Conservation (phyloP, 2,797 vertebrate genomes). For the Helostoma temminkii region DNA sequence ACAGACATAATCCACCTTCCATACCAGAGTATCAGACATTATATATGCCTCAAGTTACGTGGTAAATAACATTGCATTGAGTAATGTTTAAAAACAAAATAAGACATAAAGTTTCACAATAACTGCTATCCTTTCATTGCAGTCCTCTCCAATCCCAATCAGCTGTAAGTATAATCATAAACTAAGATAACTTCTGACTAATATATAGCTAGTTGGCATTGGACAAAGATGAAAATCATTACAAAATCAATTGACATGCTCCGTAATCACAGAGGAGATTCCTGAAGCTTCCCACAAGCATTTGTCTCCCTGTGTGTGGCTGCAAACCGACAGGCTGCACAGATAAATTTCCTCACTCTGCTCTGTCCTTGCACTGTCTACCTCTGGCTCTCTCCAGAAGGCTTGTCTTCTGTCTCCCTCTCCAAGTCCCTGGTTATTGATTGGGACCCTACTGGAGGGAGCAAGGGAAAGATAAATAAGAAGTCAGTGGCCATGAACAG, state of each 20-base stretch:
- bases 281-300: constrained; percentile 64
- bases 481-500: constrained; percentile 78
- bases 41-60: not conserved
- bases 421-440: constrained; percentile 80
- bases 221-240: constrained; percentile 69
- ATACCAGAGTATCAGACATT: not conserved
- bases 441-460: constrained; percentile 72
- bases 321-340: constrained; percentile 66
- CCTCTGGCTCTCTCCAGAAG: constrained; percentile 49
- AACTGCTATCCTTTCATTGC: constrained; percentile 42
- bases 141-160: constrained; percentile 48
- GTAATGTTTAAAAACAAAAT: constrained; percentile 39
- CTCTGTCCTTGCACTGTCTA: constrained; percentile 69
- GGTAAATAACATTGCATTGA: not conserved
- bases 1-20: constrained; percentile 7
- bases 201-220: constrained; percentile 52
- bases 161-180: constrained; percentile 54
- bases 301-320: constrained; percentile 73
- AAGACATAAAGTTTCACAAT: constrained; percentile 41
- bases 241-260: constrained; percentile 70
- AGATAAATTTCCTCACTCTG: constrained; percentile 75
- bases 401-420: constrained; percentile 73
- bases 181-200: constrained; percentile 50
- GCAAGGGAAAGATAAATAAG: constrained; percentile 80
- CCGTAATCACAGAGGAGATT: constrained; percentile 66